Conservation (phyloP, 37 sponge, comb jelly and placozoan genomes). For the Beroe forskalii region DNA sequence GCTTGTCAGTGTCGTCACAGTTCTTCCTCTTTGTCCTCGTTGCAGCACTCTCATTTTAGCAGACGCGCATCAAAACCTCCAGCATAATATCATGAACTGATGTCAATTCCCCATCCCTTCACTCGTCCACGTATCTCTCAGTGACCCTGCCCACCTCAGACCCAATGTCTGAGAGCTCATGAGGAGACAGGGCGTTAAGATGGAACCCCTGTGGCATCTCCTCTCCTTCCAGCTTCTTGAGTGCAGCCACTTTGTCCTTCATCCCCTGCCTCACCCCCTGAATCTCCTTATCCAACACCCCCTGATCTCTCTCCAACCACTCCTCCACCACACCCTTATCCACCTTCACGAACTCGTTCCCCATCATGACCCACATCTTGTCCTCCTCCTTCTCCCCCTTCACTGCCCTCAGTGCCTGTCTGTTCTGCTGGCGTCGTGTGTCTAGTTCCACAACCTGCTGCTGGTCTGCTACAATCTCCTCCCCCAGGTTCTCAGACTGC, state of each 20-base stretch:
- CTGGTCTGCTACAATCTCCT: conserved; percentile 42
- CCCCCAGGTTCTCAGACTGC: conserved; percentile 18
- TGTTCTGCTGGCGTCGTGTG: background rate
- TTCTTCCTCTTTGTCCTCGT: too few species aligned
- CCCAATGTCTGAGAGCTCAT: background rate
- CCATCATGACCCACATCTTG: conserved; percentile 56
- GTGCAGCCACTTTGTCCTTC: conserved; percentile 27
- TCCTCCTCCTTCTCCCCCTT: background rate
- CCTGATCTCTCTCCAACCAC: conserved; percentile 48
- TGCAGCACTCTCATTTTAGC: too few species aligned
- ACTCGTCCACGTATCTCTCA: conserved; percentile 1
- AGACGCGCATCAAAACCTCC: too few species aligned
- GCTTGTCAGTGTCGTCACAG: too few species aligned
- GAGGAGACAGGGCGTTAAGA: background rate
- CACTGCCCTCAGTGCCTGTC: conserved; percentile 42
- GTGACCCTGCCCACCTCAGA: background rate
- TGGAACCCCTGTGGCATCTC: conserved; percentile 1
- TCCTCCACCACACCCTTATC: conserved; percentile 20
- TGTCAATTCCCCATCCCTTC: too few species aligned
- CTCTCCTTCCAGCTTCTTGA: conserved; percentile 33
- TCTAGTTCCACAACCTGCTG: conserved; percentile 59
- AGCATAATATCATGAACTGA: too few species aligned
- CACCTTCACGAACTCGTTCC: conserved; percentile 52
- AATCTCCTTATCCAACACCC: conserved; percentile 57
- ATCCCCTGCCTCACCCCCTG: conserved; percentile 3